Base-by-base conservation (phyloP, 2,797 vertebrate genomes). In the Percopsis omiscomaycus region DNA sequence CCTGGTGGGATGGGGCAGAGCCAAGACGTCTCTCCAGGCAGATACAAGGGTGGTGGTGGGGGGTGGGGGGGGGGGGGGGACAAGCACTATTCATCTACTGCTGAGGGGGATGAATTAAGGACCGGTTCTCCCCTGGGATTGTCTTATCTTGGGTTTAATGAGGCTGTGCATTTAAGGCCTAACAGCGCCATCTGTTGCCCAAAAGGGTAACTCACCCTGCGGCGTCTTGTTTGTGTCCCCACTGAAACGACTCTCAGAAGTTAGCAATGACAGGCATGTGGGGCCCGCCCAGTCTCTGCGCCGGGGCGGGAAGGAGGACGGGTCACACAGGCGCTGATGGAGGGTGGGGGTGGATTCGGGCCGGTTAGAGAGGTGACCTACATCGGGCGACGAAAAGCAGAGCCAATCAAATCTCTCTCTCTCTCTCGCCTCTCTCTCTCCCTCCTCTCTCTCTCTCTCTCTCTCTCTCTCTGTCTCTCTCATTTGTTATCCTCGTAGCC, bases 251-350 rank as follows among this genome's bases (percentile, higher is more conserved):
- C 77, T 80, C 80, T 87, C 71, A 82, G 82, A 86, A 84, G 84
- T 84, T 82, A 75, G 85, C 67, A 82, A 86, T 85, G 84, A 74
- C 73, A 79, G 78, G 77, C 83, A 87, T 80, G 84, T 78, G 80
- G 82, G 85, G 84, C 70, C 53, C 47, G 13, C 30, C 45, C 55
- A 16, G 6, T 57, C 22, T 49, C 27, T 14, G 11, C 14, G 30
- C n/a, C 5, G 14, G 50, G n/a, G 22, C 5, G 28, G 27, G 32
- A 44, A 14, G 22, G 57, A 45, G 57, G 5, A 22, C 29, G 47
- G 4, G 28, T 55, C 42, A 54, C 14, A 47, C 37, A 11, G 5
- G 29, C 12, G 44, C 42, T 10, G 15, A 29, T 14, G 22, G 42
- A 51, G 74, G 52, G 74, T 58, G 10, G 1, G 46, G 66, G 66